These are phyloP conservation scores for Motacilla alba DNA, from an alignment of 2,113 vertebrate species.

Conservation along the genomic window DNA sequence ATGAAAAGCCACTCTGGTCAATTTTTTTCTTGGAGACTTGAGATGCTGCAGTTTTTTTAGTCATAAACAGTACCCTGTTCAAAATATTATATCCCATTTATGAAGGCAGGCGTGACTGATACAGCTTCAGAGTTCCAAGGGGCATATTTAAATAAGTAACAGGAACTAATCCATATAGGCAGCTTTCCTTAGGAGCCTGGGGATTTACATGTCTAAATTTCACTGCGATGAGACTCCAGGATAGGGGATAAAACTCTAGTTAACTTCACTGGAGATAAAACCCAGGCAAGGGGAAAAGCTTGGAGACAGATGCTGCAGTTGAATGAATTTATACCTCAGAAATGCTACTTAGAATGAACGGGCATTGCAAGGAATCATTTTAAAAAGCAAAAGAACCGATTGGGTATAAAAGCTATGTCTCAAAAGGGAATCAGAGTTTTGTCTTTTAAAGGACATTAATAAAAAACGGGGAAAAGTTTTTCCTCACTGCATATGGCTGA, in stretches of 20 bases:
- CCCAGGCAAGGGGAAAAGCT: background rate
- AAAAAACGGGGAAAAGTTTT: background rate
- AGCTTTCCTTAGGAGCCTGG: background rate
- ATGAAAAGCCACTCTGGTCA: background rate
- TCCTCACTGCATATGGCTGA: background rate
- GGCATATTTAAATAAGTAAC: background rate
- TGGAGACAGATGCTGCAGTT: background rate
- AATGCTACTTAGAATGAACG: background rate
- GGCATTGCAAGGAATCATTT: background rate
- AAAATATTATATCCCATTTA: background rate
- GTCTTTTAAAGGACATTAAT: background rate
- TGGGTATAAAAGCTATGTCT: background rate
- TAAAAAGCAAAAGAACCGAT: background rate
- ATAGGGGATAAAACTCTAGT: background rate
- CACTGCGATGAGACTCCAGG: background rate
- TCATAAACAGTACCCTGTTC: background rate
- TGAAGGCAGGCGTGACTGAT: background rate
- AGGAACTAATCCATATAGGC: background rate
- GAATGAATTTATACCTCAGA: background rate
- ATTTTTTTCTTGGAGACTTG: background rate
- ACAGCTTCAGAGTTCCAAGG: background rate
- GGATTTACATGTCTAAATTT: background rate
- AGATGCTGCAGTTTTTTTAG: background rate
- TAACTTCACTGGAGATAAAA: conserved; percentile 2
- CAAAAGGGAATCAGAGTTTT: background rate